Conservation (phyloP, 1,140 invertebrate species). For the Drosophila oshimai region DNA sequence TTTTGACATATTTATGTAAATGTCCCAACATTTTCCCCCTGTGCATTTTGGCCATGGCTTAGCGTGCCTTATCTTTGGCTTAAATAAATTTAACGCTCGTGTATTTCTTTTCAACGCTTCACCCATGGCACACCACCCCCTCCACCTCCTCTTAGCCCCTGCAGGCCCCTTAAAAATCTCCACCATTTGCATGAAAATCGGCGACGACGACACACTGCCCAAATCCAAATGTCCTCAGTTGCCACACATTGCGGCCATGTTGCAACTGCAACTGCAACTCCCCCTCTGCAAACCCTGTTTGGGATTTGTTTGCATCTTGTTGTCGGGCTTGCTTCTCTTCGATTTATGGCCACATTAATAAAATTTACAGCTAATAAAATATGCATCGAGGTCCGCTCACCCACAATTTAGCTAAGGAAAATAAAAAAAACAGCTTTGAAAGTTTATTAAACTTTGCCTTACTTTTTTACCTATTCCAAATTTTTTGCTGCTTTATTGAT, state of each 20-base stretch:
- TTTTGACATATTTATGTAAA: no score
- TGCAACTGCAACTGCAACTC: slow-evolving; percentile 3
- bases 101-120: slow-evolving; percentile 78
- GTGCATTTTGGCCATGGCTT: slow-evolving; percentile 14
- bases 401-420: slow-evolving; percentile 33
- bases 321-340: slow-evolving; percentile 49
- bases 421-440: slow-evolving; percentile 4
- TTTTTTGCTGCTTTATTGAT: slow-evolving; percentile 13
- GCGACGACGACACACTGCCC: slow-evolving; percentile 71
- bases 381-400: slow-evolving; percentile 62
- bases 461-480: slow-evolving; percentile 31
- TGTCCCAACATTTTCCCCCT: not conserved
- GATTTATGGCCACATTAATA: slow-evolving; percentile 80
- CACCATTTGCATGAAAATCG: slow-evolving; percentile 16
- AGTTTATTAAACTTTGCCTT: slow-evolving; percentile 30
- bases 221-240: slow-evolving; percentile 75
- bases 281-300: slow-evolving; percentile 25
- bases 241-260: slow-evolving; percentile 43
- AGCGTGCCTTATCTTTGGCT: slow-evolving; percentile 70
- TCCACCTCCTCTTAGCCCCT: not conserved
- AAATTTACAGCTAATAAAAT: slow-evolving; percentile 81
- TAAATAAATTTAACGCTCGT: slow-evolving; percentile 81
- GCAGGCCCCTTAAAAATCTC: not conserved
- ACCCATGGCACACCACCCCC: slow-evolving; percentile 22
- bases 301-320: slow-evolving; percentile 55